Percentiles rank a stretch among this genome's conserved stretches.
phyloP scores from a whole-genome alignment of 2,888 invertebrate species.

The Ichneumon xanthorius region DNA sequence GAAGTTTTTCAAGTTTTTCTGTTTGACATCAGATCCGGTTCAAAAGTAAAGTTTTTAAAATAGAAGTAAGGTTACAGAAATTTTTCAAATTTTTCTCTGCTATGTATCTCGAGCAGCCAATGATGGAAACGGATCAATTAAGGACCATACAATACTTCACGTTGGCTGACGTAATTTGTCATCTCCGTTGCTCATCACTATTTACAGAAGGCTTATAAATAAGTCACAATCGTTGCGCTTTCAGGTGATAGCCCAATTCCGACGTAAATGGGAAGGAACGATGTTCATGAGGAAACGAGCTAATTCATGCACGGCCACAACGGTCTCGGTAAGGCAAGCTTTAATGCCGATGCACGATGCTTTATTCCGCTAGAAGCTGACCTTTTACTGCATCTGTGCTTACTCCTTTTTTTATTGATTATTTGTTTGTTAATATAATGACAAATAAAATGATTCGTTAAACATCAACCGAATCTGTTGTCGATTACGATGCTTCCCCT shows the following conservation, averaged over 20 bases:
- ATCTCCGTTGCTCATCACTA: neutral
- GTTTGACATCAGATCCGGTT: no score
- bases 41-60: no score
- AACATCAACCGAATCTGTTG: neutral
- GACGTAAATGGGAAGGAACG: constrained; percentile 91
- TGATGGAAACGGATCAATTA: no score
- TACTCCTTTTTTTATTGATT: constrained; percentile 30
- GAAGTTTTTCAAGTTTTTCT: no score
- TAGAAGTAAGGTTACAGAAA: no score
- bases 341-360: constrained; percentile 65
- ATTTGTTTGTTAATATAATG: constrained; percentile 24
- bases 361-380: constrained; percentile 53
- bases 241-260: constrained; percentile 92
- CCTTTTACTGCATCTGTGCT: constrained; percentile 41
- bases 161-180: no score
- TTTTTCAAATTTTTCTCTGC: no score
- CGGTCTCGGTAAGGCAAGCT: constrained; percentile 92
- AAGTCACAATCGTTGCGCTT: constrained; percentile 33
- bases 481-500: neutral
- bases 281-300: constrained; percentile 91
- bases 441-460: constrained; percentile 12
- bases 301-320: constrained; percentile 94
- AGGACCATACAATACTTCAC: no score
- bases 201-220: constrained; percentile 1
- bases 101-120: no score